Conservation (phyloP, 2,888 invertebrate genomes). For the Mythimna loreyi region DNA sequence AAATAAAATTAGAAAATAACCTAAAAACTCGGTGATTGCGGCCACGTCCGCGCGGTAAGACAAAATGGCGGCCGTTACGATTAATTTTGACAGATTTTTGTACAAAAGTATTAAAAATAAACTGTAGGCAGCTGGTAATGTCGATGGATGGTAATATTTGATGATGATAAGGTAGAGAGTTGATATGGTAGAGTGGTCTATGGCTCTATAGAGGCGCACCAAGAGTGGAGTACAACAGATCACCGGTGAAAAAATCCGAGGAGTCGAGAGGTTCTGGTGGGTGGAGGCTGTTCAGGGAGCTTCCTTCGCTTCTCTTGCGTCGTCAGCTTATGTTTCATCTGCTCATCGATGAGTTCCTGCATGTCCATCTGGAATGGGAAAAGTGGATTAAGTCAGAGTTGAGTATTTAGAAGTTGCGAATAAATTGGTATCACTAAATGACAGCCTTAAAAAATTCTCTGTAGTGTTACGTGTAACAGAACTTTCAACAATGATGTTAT, state of each 20-base stretch:
- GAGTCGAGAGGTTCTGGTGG: slow-evolving; percentile 81
- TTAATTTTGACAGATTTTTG: slow-evolving; percentile 71
- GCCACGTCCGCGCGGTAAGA: slow-evolving; percentile 67
- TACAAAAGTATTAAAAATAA: slow-evolving; percentile 73
- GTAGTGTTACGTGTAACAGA: too few relatives aligned
- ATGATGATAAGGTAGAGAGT: slow-evolving; percentile 76
- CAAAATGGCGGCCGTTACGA: slow-evolving; percentile 76
- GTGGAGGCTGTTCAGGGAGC: slow-evolving; percentile 82
- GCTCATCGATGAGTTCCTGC: slow-evolving; percentile 97
- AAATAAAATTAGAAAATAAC: slow-evolving; percentile 78
- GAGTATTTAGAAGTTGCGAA: neutral
- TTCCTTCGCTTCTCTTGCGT: slow-evolving; percentile 91
- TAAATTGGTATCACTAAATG: neutral
- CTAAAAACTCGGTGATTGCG: slow-evolving; percentile 71
- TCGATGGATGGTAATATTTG: slow-evolving; percentile 74
- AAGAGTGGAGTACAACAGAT: slow-evolving; percentile 82
- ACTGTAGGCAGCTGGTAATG: slow-evolving; percentile 74
- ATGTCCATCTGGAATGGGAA: slow-evolving; percentile 95
- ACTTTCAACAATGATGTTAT: too few relatives aligned
- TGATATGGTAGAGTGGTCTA: slow-evolving; percentile 77
- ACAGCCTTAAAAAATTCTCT: too few relatives aligned
- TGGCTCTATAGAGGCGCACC: slow-evolving; percentile 76
- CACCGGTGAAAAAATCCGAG: slow-evolving; percentile 90
- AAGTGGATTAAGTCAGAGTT: neutral
- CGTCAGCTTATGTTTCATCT: slow-evolving; percentile 96